These are phyloP conservation scores for Athalia circularis DNA, from an alignment of 2,888 invertebrate species.

Conservation along the genomic window DNA sequence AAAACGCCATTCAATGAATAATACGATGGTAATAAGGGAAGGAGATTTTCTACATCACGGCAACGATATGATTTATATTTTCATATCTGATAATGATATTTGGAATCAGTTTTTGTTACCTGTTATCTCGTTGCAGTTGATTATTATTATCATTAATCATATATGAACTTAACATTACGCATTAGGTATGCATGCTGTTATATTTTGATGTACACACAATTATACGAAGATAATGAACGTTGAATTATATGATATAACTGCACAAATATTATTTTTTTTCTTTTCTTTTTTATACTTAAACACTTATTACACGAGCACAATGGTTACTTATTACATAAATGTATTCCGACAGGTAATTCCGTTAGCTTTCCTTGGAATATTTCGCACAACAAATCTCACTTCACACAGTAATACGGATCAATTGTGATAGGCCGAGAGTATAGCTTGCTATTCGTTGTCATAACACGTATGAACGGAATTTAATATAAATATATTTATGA, in stretches of 20 bases:
- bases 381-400: constrained; percentile 15
- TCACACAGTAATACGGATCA: constrained; percentile 10
- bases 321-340: not conserved
- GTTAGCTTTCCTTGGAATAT: not conserved
- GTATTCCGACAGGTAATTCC: not conserved
- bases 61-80: no score
- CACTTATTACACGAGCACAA: not conserved
- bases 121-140: constrained; percentile 27
- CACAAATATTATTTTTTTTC: not conserved
- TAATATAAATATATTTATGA: constrained; percentile 20
- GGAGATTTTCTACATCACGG: no score
- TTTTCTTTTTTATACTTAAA: no score
- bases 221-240: no score
- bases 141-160: not conserved
- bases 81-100: no score
- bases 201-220: no score
- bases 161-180: no score
- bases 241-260: not conserved
- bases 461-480: constrained; percentile 28
- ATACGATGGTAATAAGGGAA: no score
- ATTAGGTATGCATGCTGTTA: no score
- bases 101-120: not conserved
- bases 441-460: constrained; percentile 28
- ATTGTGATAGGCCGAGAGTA: constrained; percentile 23
- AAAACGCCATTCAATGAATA: not conserved